Evolutionary conservation across 2,113 vertebrate genomes (phyloP).

Genomic region (Pseudorhombus dupliciocellatus): DNA sequence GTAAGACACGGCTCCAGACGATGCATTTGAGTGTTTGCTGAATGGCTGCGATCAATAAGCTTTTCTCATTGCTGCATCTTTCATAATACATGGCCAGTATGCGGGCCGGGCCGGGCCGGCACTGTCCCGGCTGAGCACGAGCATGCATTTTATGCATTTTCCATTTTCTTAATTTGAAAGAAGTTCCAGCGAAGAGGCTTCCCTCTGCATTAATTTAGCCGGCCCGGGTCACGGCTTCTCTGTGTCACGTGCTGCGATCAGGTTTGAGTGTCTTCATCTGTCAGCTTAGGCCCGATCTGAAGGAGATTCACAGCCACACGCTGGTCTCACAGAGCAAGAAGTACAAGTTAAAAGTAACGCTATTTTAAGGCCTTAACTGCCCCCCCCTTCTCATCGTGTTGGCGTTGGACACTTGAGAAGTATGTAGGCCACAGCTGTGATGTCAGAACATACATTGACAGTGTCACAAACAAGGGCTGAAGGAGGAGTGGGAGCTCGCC

Average conservation of each 20-base stretch:
- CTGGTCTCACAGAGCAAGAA: slow-evolving; percentile 46
- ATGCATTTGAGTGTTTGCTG: slow-evolving; percentile 55
- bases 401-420: slow-evolving; percentile 44
- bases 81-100: slow-evolving; percentile 28
- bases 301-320: slow-evolving; percentile 33
- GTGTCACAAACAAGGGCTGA: slow-evolving; percentile 32
- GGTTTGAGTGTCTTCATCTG: slow-evolving; percentile 43
- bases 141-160: too few relatives aligned
- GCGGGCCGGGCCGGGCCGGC: neutral
- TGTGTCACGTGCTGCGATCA: slow-evolving; percentile 25
- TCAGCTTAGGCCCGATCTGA: slow-evolving; percentile 61
- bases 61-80: slow-evolving; percentile 45
- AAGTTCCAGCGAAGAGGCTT: neutral
- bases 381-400: slow-evolving; percentile 42
- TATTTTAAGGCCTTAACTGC: slow-evolving; percentile 68
- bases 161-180: too few relatives aligned
- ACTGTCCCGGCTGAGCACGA: neutral
- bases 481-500: slow-evolving; percentile 20
- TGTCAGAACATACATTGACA: slow-evolving; percentile 26
- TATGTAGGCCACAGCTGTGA: slow-evolving; percentile 62
- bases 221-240: neutral
- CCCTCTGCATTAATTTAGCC: slow-evolving; percentile 5
- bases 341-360: slow-evolving; percentile 55
- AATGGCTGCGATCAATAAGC: slow-evolving; percentile 62
- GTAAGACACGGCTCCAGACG: slow-evolving; percentile 72